A percentile compares a stretch with the other conserved stretches of the same genome.
phyloP scores from a whole-genome alignment of 2,113 vertebrate genomes.

The Nestor notabilis region DNA sequence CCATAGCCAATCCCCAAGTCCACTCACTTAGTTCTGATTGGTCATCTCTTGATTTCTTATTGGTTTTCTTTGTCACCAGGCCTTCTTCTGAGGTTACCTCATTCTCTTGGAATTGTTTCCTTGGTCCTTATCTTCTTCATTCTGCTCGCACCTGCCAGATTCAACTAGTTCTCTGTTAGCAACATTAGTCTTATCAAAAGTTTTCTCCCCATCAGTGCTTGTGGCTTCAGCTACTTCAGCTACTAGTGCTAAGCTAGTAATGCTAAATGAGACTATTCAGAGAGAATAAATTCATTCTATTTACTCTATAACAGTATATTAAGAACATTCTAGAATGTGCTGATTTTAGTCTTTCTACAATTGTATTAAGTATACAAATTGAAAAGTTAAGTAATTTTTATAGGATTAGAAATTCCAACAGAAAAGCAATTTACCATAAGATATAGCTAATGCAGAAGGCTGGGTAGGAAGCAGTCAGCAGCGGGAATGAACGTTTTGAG shows the following conservation, averaged over 20 bases:
- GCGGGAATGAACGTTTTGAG: not conserved
- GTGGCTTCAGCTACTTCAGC: not conserved
- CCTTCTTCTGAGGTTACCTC: not conserved
- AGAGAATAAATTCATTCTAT: not conserved
- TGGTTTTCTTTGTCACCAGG: not conserved
- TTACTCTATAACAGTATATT: not conserved
- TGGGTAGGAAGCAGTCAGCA: not conserved
- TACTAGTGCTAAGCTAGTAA: not conserved
- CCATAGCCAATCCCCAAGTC: fast-evolving
- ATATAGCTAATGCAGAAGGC: not conserved
- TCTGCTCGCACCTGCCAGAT: fast-evolving
- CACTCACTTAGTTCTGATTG: not conserved
- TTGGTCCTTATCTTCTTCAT: not conserved
- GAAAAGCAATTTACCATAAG: not conserved
- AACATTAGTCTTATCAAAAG: not conserved
- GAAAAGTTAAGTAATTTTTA: not conserved
- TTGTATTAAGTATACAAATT: not conserved
- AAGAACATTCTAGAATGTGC: not conserved
- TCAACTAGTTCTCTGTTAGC: not conserved
- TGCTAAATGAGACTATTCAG: not conserved
- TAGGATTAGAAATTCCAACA: not conserved
- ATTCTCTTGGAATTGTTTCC: not conserved
- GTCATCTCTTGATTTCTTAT: not conserved
- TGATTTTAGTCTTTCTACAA: not conserved
- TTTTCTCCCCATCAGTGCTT: not conserved